Base-by-base conservation (phyloP, 1,140 invertebrate genomes). In the Helicoverpa zea region DNA sequence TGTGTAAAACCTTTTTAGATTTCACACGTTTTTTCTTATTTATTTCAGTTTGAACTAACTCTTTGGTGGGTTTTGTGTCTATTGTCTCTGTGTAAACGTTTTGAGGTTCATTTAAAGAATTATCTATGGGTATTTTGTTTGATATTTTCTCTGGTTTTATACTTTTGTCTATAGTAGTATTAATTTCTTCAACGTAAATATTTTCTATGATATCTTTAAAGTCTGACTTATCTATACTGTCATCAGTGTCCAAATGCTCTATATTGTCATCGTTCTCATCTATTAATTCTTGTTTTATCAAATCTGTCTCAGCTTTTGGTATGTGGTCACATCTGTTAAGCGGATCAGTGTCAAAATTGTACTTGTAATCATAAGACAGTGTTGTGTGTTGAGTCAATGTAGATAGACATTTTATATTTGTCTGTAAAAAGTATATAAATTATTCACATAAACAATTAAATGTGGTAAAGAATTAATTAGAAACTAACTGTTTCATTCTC, bases 1-100 rank as follows among this genome's bases (percentile, higher is more conserved):
- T 70, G 29, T 81, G 30, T 52, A 11, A 58, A 2, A 70, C 61
- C 66, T 23, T 79, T 79, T 58, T 76, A 73, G 49, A 66, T 47
- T 64, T 49, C 35, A 3, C 35, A 43, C 18, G 12, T 52, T 51
- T 77, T 74, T 23, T n/a, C 0, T 14, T 54, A 52, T 63, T 72
- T 10, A 16, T 16, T 43, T 35, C 18, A n/a, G 35, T 13, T 1
- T 30, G 9, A 29, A 12, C 58, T 30, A 9, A 10, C 3, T 18
- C 56, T 2, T 58, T 58, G 35, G 35, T 43, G 18, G n/a, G 13
- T 35, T 16, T 66, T 3, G 16, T 18, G 18, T 18, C 43, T 66
- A 35, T n/a, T 23, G 30, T n/a, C 10, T 75, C 63, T 9, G 29
- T 13, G 35, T 68, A 23, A 0, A 54, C 43, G 12, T 11, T 73